Evolutionary conservation across 2,888 invertebrate genomes (phyloP), one percentile per base, ranked within the genome.

Genomic region (Linnaemya tessellans): DNA sequence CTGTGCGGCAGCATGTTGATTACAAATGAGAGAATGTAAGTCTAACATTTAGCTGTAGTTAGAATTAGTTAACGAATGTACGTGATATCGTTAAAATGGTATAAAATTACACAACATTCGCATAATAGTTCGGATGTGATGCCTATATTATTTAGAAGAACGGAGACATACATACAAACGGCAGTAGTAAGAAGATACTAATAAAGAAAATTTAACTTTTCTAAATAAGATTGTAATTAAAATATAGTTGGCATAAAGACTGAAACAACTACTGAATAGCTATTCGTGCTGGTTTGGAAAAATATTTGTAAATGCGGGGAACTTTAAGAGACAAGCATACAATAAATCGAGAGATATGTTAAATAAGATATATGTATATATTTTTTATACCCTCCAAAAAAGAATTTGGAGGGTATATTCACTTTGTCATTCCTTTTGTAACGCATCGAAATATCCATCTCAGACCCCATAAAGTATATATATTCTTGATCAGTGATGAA

Each of bases 11-110:
- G 20, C 1, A 74, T 56, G 64, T 49, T 73, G 56, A 11, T 58
- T 54, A 70, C 68, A 77, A 78, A 67, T 73, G 41, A 75, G 79
- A 60, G 58, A 51, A 79, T 79, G 81, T 75, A 38, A 65, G 74
- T 78, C 74, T 84, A 87, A 89, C 90, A 82, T 82, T 90, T 91
- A 91, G 90, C 89, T 90, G 89, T 88, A 90, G 90, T 91, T 91
- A 91, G 90, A 90, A 90, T 91, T 91, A 90, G 90, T 91, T 90
- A 90, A 91, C 90, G 90, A 90, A 90, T 89, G 90, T 91, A 91
- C 91, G 91, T 91, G 91, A 91, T 90, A 90, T 90, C 90, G 91
- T 91, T 91, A 90, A 91, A 89, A 89, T 90, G 87, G 89, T 91
- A 89, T 90, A 89, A 89, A 89, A 89, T 89, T 89, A 89, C 89